phyloP scores from a whole-genome alignment of 2,888 invertebrate genomes.

The Mythimna impura region DNA sequence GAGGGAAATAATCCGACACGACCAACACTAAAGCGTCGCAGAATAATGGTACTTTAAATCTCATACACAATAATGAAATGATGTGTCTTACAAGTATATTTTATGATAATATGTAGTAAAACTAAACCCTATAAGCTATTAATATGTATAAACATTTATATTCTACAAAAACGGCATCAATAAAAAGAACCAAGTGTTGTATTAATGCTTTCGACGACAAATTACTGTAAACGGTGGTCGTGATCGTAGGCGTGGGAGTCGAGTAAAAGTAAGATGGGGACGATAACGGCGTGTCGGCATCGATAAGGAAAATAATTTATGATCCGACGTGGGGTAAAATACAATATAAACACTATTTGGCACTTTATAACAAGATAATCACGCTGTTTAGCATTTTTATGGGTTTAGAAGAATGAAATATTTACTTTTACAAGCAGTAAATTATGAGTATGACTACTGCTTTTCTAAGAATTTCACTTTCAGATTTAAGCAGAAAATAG shows the following conservation, averaged over 20 bases:
- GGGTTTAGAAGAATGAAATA: constrained; percentile 63
- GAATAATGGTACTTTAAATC: constrained; percentile 81
- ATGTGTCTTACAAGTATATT: constrained; percentile 78
- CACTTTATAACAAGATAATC: constrained; percentile 63
- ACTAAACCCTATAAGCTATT: constrained; percentile 40
- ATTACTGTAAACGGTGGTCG: constrained; percentile 80
- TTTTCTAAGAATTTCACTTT: constrained; percentile 23
- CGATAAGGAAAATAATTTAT: constrained; percentile 80
- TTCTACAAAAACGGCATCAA: constrained; percentile 67
- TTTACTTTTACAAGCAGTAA: constrained; percentile 45
- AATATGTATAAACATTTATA: constrained; percentile 41
- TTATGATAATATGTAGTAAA: constrained; percentile 67
- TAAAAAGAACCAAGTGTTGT: constrained; percentile 70
- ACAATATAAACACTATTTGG: constrained; percentile 63
- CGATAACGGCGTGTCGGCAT: constrained; percentile 78
- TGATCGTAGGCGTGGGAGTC: constrained; percentile 78
- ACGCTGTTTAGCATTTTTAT: constrained; percentile 62
- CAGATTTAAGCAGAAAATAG: neutral
- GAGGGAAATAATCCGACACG: constrained; percentile 85
- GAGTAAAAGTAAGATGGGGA: constrained; percentile 78
- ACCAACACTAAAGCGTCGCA: constrained; percentile 78
- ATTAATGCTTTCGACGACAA: constrained; percentile 77
- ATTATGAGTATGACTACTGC: constrained; percentile 19
- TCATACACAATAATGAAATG: constrained; percentile 85
- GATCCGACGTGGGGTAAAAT: constrained; percentile 69